Evolutionary conservation across 2,888 invertebrate genomes (phyloP).

Genomic region (Heteromurus nitidus): DNA sequence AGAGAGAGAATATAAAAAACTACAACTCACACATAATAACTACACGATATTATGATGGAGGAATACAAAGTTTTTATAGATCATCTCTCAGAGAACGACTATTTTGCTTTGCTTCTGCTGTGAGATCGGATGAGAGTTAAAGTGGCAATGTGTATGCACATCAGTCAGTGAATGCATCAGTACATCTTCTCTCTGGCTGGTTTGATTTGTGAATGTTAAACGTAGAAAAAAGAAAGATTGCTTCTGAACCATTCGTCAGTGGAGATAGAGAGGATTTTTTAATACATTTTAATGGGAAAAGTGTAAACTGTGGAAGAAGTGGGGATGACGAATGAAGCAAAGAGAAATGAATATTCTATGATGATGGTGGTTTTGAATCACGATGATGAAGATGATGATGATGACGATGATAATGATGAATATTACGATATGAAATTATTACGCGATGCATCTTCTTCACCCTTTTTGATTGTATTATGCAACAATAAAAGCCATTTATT

Average conservation of each 20-base stretch:
- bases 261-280: background rate
- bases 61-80: conserved; percentile 6
- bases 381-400: conserved; percentile 41
- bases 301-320: background rate
- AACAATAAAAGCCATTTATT: conserved; percentile 58
- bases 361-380: conserved; percentile 27
- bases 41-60: conserved; percentile 17
- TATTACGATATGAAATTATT: conserved; percentile 61
- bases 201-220: background rate
- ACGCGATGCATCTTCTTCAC: conserved; percentile 53
- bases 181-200: too few relatives aligned
- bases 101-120: background rate
- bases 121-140: background rate
- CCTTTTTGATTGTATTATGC: conserved; percentile 32
- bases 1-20: too few relatives aligned
- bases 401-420: conserved; percentile 52
- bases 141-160: conserved; percentile 22
- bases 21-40: too few relatives aligned
- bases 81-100: too few relatives aligned
- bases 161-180: too few relatives aligned
- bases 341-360: conserved; percentile 53
- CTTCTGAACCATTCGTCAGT: background rate
- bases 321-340: conserved; percentile 51
- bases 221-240: background rate
- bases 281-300: conserved; percentile 35